Conservation (phyloP, 2,888 invertebrate species). For the Lydus trimaculatus region DNA sequence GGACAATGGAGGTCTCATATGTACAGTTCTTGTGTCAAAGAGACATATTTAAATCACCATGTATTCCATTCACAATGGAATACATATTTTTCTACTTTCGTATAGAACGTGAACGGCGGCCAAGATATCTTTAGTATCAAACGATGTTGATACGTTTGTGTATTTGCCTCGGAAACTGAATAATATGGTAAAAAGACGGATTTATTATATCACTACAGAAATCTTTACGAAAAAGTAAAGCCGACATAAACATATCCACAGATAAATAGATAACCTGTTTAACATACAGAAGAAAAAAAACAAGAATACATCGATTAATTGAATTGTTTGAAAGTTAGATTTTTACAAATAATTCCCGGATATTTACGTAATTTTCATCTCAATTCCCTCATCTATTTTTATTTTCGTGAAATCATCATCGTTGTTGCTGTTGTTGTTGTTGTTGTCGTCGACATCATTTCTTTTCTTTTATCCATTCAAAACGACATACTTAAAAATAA, state of each 20-base stretch:
- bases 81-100: constrained; percentile 56
- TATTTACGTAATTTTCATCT: neutral
- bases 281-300: no score
- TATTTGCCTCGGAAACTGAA: neutral
- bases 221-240: neutral
- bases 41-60: constrained; percentile 53
- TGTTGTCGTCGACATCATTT: constrained; percentile 9
- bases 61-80: constrained; percentile 47
- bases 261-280: neutral
- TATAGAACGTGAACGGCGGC: constrained; percentile 36
- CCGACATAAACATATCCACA: neutral
- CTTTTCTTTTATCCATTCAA: constrained; percentile 21
- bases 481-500: constrained; percentile 31
- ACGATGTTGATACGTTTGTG: constrained; percentile 10
- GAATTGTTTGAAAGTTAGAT: neutral
- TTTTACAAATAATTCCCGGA: neutral
- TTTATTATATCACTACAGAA: neutral
- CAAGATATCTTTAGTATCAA: constrained; percentile 30
- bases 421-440: neutral
- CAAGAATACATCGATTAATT: neutral
- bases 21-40: constrained; percentile 42
- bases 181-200: constrained; percentile 7
- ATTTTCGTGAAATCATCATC: neutral
- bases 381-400: neutral
- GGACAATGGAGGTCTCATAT: constrained; percentile 38